Evolutionary conservation across 2,888 invertebrate genomes (phyloP).

Genomic region (Callosobruchus maculatus): DNA sequence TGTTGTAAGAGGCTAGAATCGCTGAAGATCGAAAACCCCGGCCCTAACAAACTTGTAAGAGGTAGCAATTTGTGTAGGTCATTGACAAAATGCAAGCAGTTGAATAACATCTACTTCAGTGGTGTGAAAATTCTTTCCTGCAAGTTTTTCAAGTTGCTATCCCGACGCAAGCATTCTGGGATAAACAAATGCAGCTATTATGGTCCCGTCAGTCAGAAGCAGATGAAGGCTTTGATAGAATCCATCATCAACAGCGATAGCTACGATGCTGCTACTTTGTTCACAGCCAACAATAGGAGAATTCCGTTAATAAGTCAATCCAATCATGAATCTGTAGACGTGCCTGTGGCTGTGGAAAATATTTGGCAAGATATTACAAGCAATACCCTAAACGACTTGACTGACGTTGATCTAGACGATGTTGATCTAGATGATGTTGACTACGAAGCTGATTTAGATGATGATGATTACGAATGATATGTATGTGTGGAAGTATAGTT

Average conservation of each 20-base stretch:
- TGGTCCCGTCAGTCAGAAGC: constrained; percentile 25
- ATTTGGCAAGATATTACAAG: constrained; percentile 11
- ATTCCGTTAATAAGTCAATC: constrained; percentile 8
- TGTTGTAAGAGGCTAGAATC: constrained; percentile 21
- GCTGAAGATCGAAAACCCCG: constrained; percentile 21
- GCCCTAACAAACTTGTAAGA: constrained; percentile 11
- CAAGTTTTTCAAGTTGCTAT: constrained; percentile 26
- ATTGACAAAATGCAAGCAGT: constrained; percentile 23
- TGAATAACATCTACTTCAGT: constrained; percentile 23
- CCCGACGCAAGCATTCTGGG: constrained; percentile 10
- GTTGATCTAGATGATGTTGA: neutral
- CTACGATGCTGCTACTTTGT: constrained; percentile 21
- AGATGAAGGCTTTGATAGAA: constrained; percentile 25
- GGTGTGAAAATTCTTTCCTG: constrained; percentile 24
- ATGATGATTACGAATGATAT: neutral
- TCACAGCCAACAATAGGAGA: constrained; percentile 8
- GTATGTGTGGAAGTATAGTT: neutral
- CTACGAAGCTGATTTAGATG: neutral
- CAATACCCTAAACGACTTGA: constrained; percentile 2
- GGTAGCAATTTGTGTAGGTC: constrained; percentile 23
- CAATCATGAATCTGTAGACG: neutral
- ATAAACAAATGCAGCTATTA: constrained; percentile 17
- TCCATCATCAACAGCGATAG: constrained; percentile 19
- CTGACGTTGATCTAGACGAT: constrained; percentile 3
- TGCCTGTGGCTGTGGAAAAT: constrained; percentile 5